Percentiles rank a stretch among this genome's conserved stretches.
Conservation (phyloP, 2,797 vertebrate genomes). For the Pteronotus mesoamericanus region DNA sequence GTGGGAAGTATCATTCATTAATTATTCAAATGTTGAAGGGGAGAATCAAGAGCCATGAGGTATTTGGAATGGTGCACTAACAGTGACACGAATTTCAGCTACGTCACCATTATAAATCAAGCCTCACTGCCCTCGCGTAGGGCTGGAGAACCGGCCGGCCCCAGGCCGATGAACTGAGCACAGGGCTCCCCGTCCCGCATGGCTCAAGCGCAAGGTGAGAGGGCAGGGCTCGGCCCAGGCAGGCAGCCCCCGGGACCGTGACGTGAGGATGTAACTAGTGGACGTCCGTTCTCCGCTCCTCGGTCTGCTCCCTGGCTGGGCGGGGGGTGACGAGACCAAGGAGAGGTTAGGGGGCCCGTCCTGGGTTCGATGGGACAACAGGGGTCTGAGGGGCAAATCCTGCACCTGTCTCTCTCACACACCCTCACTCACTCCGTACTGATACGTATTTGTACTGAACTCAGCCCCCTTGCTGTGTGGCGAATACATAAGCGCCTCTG, state of each 20-base stretch:
- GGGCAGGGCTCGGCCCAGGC: too few relatives aligned
- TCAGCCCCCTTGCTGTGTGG: background rate
- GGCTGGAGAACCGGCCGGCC: too few relatives aligned
- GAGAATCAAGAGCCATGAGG: background rate
- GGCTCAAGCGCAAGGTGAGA: background rate
- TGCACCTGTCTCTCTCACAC: background rate
- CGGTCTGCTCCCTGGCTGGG: background rate
- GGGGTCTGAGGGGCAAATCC: background rate
- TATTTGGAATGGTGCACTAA: background rate
- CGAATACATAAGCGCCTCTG: background rate
- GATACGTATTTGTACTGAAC: fast-evolving
- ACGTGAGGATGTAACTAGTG: background rate
- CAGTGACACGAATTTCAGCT: too few relatives aligned
- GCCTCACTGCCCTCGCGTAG: background rate
- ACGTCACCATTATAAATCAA: background rate
- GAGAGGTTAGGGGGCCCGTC: background rate
- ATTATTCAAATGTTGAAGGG: background rate
- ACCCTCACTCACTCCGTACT: background rate
- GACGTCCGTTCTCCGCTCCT: background rate
- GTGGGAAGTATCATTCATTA: too few relatives aligned
- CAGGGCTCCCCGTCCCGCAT: fast-evolving
- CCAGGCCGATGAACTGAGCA: too few relatives aligned
- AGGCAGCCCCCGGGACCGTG: fast-evolving
- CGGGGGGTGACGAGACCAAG: background rate
- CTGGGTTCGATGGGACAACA: background rate